Conservation (phyloP, 2,888 invertebrate species). For the Melanotus villosus region DNA sequence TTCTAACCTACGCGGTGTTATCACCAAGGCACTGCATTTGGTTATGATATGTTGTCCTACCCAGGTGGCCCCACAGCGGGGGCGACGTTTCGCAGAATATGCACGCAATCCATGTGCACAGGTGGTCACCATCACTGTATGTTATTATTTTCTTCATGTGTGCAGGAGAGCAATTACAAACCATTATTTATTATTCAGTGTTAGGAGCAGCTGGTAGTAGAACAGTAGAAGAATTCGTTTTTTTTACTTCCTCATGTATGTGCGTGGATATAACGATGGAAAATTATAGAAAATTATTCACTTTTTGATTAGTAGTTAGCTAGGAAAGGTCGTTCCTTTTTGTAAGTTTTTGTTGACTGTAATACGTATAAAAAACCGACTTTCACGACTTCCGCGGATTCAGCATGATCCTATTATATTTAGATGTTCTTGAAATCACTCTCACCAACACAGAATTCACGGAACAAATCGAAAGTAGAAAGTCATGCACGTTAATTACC, state of each 20-base stretch:
- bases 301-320: not conserved
- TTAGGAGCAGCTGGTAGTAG: not conserved
- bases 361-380: no score
- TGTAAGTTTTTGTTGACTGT: no score
- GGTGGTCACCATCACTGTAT: slow-evolving; percentile 45
- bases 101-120: slow-evolving; percentile 47
- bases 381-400: no score
- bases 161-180: slow-evolving; percentile 8
- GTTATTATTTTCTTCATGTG: slow-evolving; percentile 19
- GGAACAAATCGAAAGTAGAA: no score
- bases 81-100: slow-evolving; percentile 28
- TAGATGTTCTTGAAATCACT: no score
- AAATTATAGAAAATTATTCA: not conserved
- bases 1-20: not conserved
- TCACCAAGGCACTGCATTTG: slow-evolving; percentile 9
- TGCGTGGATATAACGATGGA: not conserved
- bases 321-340: no score
- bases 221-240: not conserved
- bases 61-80: slow-evolving; percentile 32
- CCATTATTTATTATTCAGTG: not conserved
- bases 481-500: no score
- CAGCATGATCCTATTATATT: no score
- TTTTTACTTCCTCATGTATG: no score
- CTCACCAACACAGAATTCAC: no score
- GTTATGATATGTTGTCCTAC: slow-evolving; percentile 22